phyloP scores from a whole-genome alignment of 2,797 vertebrate genomes.

The Urosaurus nigricauda region DNA sequence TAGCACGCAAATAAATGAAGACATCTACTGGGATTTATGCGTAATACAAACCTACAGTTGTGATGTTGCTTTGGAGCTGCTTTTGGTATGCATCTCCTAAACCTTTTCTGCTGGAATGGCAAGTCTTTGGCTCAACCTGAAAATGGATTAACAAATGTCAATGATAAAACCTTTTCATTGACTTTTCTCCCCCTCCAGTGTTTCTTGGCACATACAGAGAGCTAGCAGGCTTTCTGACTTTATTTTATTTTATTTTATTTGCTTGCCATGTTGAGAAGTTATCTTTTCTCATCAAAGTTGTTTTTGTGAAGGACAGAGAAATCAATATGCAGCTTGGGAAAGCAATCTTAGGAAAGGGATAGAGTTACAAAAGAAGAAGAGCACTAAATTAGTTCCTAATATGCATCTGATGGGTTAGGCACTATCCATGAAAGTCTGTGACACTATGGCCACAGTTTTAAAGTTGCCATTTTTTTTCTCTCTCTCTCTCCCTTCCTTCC shows the following conservation, averaged over 20 bases:
- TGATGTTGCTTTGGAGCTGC: not conserved
- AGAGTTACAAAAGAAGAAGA: not conserved
- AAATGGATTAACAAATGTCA: constrained; percentile 37
- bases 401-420: not conserved
- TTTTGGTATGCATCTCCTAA: not conserved
- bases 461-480: not conserved
- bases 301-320: constrained; percentile 27
- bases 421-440: not conserved
- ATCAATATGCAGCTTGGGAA: not conserved
- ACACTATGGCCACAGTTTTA: not conserved
- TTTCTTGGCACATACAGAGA: constrained; percentile 9
- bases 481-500: no score
- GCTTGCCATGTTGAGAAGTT: not conserved
- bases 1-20: not conserved
- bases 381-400: not conserved
- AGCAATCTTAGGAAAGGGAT: not conserved
- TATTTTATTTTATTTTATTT: not conserved
- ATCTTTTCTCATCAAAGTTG: not conserved
- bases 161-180: constrained; percentile 25
- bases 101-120: not conserved
- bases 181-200: not conserved
- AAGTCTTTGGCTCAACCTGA: constrained; percentile 15
- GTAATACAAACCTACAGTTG: not conserved
- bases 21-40: no score
- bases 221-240: constrained; percentile 13